Conservation (phyloP, 2,797 vertebrate genomes). For the Enteromius unitaeniatus region DNA sequence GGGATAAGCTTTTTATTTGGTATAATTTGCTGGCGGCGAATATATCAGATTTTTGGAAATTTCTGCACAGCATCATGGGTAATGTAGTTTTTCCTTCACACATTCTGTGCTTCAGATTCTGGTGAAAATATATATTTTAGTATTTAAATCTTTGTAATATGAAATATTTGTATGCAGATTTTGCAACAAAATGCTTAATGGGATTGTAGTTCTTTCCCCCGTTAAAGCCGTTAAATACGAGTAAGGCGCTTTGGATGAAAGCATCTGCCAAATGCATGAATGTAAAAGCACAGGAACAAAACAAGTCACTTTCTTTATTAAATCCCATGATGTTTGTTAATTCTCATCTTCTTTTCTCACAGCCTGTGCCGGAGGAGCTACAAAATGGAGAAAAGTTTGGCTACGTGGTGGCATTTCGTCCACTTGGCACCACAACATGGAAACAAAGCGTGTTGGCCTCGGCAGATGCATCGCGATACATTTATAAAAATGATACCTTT, state of each 20-base stretch:
- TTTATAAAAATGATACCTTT: slow-evolving; percentile 85
- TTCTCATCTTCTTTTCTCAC: slow-evolving; percentile 52
- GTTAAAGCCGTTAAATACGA: not conserved
- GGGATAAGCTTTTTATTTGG: not conserved
- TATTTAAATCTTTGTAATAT: not conserved
- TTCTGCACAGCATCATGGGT: not conserved
- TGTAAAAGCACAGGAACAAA: not conserved
- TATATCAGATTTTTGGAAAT: too few species aligned
- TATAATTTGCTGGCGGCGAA: not conserved
- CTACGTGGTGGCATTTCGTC: slow-evolving; percentile 84
- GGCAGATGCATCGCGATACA: slow-evolving; percentile 81
- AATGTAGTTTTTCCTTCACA: not conserved
- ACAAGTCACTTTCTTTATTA: slow-evolving; percentile 19
- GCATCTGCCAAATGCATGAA: not conserved
- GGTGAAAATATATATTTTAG: not conserved
- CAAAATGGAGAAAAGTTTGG: slow-evolving; percentile 89
- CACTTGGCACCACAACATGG: slow-evolving; percentile 81
- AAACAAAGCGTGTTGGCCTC: slow-evolving; percentile 82
- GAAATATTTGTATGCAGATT: not conserved
- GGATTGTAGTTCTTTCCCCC: not conserved
- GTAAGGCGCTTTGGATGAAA: not conserved
- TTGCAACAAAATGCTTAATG: not conserved
- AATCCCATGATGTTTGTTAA: not conserved
- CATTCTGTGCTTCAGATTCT: not conserved
- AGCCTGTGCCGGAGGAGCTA: slow-evolving; percentile 88